Percentiles rank a stretch among this genome's conserved stretches.
These are phyloP conservation scores for Disparrhopalites patrizii DNA, from an alignment of 2,888 invertebrate species.

Conservation along the genomic window DNA sequence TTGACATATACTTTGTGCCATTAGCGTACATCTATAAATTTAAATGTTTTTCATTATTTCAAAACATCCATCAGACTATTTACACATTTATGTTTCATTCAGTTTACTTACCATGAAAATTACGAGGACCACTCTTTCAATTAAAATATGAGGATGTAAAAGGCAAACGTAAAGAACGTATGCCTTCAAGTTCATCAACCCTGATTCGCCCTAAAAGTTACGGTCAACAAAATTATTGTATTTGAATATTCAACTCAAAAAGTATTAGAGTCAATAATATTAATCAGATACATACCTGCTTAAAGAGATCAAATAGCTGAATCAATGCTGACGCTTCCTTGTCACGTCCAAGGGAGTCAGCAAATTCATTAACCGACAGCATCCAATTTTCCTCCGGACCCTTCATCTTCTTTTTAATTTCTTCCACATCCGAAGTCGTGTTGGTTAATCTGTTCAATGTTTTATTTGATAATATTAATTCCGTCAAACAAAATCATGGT, in stretches of 20 bases:
- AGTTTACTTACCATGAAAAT: conserved; percentile 31
- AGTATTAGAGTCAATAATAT: background rate
- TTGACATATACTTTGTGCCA: conserved; percentile 29
- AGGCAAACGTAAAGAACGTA: conserved; percentile 58
- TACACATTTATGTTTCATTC: too few species aligned
- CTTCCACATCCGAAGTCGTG: conserved; percentile 54
- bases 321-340: conserved; percentile 56
- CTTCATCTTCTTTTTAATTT: conserved; percentile 54
- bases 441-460: conserved; percentile 6
- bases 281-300: conserved; percentile 56
- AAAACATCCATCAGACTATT: too few species aligned
- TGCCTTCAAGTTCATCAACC: conserved; percentile 72
- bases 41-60: background rate
- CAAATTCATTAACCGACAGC: conserved; percentile 59
- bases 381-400: conserved; percentile 51
- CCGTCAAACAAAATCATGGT: background rate
- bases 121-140: conserved; percentile 29
- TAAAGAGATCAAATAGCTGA: conserved; percentile 64
- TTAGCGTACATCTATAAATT: conserved; percentile 34
- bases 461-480: background rate
- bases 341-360: conserved; percentile 59
- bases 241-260: background rate
- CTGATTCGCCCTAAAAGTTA: conserved; percentile 51
- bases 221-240: conserved; percentile 1
- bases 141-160: conserved; percentile 32